Percentiles rank a stretch among this genome's conserved stretches.
Conservation (phyloP, 2,797 vertebrate species). For the Typhlichthys eigenmanni region DNA sequence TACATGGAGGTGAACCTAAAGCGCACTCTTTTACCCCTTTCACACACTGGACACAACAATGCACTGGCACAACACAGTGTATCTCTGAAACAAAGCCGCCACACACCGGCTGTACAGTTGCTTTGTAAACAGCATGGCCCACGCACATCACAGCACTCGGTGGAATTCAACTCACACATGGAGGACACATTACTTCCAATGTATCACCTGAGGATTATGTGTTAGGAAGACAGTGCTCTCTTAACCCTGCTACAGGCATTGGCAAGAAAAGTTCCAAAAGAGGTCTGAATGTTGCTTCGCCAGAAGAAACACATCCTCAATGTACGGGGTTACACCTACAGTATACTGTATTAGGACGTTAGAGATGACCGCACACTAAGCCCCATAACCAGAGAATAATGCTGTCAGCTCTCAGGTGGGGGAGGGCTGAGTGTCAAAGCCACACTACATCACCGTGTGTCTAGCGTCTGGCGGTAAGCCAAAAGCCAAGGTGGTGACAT, state of each 20-base stretch:
- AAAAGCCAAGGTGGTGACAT: constrained; percentile 16
- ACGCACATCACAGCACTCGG: constrained; percentile 68
- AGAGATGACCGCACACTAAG: no score
- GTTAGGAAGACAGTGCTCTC: constrained; percentile 82
- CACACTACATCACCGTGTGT: background rate
- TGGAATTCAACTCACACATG: constrained; percentile 68
- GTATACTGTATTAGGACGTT: no score
- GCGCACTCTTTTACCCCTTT: constrained; percentile 26
- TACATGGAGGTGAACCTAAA: constrained; percentile 45
- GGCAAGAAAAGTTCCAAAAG: background rate
- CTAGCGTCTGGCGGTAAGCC: constrained; percentile 4
- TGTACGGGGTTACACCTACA: constrained; percentile 26
- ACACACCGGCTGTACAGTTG: constrained; percentile 56
- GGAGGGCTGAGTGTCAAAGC: no score
- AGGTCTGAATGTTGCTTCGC: constrained; percentile 34
- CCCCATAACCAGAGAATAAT: background rate
- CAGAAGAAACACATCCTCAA: constrained; percentile 51
- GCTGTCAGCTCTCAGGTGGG: no score
- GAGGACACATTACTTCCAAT: constrained; percentile 76
- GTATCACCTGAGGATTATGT: constrained; percentile 82
- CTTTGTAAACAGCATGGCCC: constrained; percentile 69
- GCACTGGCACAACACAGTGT: constrained; percentile 50
- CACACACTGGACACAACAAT: constrained; percentile 24
- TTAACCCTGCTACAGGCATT: constrained; percentile 16
- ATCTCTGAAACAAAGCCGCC: constrained; percentile 44